A percentile compares a stretch with the other conserved stretches of the same genome.
phyloP scores from a whole-genome alignment of 2,888 invertebrate species.

The Deilephila porcellus region DNA sequence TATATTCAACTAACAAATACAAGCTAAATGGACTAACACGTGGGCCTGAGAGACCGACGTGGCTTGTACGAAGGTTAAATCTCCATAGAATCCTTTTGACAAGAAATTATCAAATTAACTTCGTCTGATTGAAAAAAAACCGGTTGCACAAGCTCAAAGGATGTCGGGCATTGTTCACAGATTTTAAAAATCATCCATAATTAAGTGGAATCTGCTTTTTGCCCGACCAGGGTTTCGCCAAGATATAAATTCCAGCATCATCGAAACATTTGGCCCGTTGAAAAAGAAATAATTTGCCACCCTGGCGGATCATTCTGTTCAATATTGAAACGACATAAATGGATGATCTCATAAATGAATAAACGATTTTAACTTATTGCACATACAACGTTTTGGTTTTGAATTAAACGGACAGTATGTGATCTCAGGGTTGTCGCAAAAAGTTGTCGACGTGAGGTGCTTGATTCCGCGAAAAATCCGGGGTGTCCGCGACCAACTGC shows the following conservation, averaged over 20 bases:
- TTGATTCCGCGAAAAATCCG: conserved; percentile 76
- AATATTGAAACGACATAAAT: conserved; percentile 65
- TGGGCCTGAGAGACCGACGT: conserved; percentile 6
- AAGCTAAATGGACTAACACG: neutral
- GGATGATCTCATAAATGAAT: conserved; percentile 45
- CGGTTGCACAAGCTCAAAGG: conserved; percentile 66
- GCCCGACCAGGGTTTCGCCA: conserved; percentile 65
- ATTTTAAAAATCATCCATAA: conserved; percentile 84
- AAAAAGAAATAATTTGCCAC: conserved; percentile 79
- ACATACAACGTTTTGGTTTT: conserved; percentile 61
- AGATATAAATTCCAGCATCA: conserved; percentile 78
- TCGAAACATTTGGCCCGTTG: conserved; percentile 55
- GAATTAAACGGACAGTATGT: conserved; percentile 63
- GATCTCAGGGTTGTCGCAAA: conserved; percentile 60
- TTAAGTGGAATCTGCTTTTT: conserved; percentile 83
- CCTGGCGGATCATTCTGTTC: conserved; percentile 63
- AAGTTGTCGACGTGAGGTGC: conserved; percentile 65
- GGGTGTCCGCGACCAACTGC: conserved; percentile 38
- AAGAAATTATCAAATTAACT: conserved; percentile 83
- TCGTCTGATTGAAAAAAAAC: conserved; percentile 68
- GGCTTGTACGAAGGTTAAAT: conserved; percentile 22
- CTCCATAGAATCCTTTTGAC: conserved; percentile 59
- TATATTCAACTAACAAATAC: neutral
- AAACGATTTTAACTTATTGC: conserved; percentile 63
- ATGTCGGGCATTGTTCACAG: conserved; percentile 83